Percentiles rank a stretch among this genome's conserved stretches.
These are phyloP conservation scores for Agrypnia vestita DNA, from an alignment of 1,140 invertebrate species.

Conservation along the genomic window DNA sequence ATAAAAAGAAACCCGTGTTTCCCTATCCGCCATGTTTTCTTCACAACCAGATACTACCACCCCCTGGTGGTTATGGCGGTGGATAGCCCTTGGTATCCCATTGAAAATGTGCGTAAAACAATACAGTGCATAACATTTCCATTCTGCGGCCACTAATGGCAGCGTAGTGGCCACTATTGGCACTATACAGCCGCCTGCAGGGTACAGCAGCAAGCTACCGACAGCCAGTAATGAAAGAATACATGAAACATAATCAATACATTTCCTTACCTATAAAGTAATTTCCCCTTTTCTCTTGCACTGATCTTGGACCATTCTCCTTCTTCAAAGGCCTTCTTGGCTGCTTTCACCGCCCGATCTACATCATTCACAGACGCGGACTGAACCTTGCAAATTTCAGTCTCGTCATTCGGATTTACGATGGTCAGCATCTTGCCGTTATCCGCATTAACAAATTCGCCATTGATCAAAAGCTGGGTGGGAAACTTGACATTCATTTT, in stretches of 20 bases:
- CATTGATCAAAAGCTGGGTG: slow-evolving; percentile 93
- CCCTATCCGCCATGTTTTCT: too few species aligned
- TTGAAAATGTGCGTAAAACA: too few species aligned
- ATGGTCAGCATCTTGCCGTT: slow-evolving; percentile 77
- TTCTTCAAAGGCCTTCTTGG: slow-evolving; percentile 88
- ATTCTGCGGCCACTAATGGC: too few species aligned
- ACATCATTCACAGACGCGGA: slow-evolving; percentile 87
- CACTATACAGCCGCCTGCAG: too few species aligned
- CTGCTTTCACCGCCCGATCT: slow-evolving; percentile 88
- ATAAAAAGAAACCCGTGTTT: too few species aligned
- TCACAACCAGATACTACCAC: too few species aligned
- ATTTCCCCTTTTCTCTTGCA: slow-evolving; percentile 83
- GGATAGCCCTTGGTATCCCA: too few species aligned
- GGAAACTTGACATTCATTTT: slow-evolving; percentile 90
- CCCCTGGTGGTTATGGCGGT: too few species aligned
- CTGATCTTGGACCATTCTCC: slow-evolving; percentile 93
- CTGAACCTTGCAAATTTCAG: slow-evolving; percentile 85
- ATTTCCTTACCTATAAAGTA: slow-evolving; percentile 82
- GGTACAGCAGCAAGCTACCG: too few species aligned
- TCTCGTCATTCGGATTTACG: slow-evolving; percentile 91
- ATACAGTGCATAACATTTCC: too few species aligned
- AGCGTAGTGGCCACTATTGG: too few species aligned
- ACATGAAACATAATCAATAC: slow-evolving; percentile 38
- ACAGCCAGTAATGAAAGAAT: too few species aligned
- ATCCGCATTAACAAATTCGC: slow-evolving; percentile 88